Percentiles rank a stretch among this genome's conserved stretches.
phyloP scores from a whole-genome alignment of 2,113 vertebrate species.

The Megaceryle torquata region DNA sequence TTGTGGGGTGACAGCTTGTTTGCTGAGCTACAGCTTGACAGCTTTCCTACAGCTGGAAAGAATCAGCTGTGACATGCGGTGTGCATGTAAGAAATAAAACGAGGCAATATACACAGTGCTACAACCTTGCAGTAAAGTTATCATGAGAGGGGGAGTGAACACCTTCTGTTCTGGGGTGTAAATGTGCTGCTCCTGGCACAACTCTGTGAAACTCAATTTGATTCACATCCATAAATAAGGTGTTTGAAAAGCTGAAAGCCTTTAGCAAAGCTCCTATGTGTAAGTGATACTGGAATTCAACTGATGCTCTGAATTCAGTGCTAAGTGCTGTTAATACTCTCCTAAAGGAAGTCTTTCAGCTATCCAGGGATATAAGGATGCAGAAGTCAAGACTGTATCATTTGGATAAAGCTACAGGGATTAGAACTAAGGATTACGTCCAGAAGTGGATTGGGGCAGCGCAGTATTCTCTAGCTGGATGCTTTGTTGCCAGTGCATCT shows the following conservation, averaged over 20 bases:
- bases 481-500: background rate
- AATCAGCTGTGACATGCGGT: background rate
- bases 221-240: background rate
- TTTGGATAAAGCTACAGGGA: background rate
- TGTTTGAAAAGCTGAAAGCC: slow-evolving; percentile 16
- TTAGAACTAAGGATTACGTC: background rate
- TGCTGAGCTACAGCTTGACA: background rate
- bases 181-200: background rate
- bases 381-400: background rate
- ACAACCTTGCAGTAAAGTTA: accelerated
- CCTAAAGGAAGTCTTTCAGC: background rate
- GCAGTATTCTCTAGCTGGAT: background rate
- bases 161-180: background rate
- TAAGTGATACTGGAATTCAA: background rate
- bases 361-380: background rate
- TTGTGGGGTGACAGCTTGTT: background rate
- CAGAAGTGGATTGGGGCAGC: background rate
- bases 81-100: background rate
- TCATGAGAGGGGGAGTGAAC: background rate
- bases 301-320: background rate
- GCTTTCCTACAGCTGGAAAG: slow-evolving; percentile 1
- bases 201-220: background rate
- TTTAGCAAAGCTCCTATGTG: background rate
- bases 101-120: accelerated
- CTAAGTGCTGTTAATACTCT: background rate